Evolutionary conservation across 1,140 invertebrate species (phyloP).

Genomic region (Philotrypesis tridentata): DNA sequence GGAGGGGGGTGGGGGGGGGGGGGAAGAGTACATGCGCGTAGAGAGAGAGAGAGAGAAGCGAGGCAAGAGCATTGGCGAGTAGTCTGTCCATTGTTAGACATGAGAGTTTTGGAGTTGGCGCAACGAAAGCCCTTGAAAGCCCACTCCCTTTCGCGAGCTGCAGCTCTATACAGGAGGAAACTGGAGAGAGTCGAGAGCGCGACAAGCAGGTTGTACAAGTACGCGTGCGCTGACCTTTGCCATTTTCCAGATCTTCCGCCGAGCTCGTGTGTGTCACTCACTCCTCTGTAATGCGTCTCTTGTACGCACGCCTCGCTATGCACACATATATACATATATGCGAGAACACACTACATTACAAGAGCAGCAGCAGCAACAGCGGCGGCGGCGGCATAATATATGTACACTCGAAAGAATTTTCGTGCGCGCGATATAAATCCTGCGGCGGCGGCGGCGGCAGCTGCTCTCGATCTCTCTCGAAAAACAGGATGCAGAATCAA

Average conservation of each 20-base stretch:
- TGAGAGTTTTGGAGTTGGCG: slow-evolving; percentile 24
- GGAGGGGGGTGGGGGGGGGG: too few relatives aligned
- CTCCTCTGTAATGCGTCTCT: too few relatives aligned
- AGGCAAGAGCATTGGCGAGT: not conserved
- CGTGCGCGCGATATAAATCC: too few relatives aligned
- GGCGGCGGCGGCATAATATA: slow-evolving; percentile 14
- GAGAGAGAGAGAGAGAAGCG: too few relatives aligned
- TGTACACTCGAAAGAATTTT: slow-evolving; percentile 50
- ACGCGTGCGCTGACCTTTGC: not conserved
- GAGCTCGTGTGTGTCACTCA: too few relatives aligned
- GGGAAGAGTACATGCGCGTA: too few relatives aligned
- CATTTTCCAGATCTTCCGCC: not conserved
- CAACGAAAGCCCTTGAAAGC: slow-evolving; percentile 6
- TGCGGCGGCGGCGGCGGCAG: not conserved
- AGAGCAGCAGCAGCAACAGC: too few relatives aligned
- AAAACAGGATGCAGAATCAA: slow-evolving; percentile 23
- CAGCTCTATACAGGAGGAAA: not conserved
- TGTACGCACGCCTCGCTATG: not conserved
- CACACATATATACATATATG: too few relatives aligned
- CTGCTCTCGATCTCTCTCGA: slow-evolving; percentile 53
- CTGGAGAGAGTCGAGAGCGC: not conserved
- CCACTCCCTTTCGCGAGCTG: too few relatives aligned
- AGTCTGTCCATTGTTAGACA: slow-evolving; percentile 16
- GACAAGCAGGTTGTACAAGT: not conserved
- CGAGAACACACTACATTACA: too few relatives aligned